Evolutionary conservation across 2,113 vertebrate species (phyloP).

Genomic region (Protobothrops mucrosquamatus): DNA sequence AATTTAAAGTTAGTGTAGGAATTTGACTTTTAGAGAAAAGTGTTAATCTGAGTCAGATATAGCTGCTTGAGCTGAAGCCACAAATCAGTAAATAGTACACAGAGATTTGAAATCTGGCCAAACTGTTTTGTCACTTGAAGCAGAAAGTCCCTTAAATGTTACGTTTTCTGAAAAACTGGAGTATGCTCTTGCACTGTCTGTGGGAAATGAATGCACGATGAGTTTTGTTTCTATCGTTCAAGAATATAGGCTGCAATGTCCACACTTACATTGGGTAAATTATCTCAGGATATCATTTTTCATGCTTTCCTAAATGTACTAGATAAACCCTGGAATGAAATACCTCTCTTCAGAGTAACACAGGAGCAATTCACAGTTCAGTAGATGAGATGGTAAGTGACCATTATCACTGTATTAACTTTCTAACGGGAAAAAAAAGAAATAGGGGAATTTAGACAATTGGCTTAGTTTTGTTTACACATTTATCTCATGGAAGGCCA

Average conservation of each 20-base stretch:
- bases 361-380: background rate
- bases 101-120: background rate
- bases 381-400: background rate
- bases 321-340: background rate
- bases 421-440: background rate
- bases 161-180: background rate
- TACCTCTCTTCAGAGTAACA: background rate
- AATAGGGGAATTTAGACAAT: background rate
- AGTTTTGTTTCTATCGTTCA: background rate
- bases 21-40: background rate
- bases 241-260: background rate
- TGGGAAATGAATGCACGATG: background rate
- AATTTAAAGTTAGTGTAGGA: background rate
- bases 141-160: background rate
- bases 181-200: background rate
- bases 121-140: background rate
- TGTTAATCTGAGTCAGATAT: background rate
- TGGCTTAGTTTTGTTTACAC: background rate
- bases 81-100: background rate
- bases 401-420: background rate
- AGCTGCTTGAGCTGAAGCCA: background rate
- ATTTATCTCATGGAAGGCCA: background rate
- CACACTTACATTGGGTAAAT: background rate
- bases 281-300: background rate
- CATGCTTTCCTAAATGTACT: background rate